These are phyloP conservation scores for Rhynchophorus ferrugineus DNA, from an alignment of 1,140 invertebrate species.

Conservation along the genomic window DNA sequence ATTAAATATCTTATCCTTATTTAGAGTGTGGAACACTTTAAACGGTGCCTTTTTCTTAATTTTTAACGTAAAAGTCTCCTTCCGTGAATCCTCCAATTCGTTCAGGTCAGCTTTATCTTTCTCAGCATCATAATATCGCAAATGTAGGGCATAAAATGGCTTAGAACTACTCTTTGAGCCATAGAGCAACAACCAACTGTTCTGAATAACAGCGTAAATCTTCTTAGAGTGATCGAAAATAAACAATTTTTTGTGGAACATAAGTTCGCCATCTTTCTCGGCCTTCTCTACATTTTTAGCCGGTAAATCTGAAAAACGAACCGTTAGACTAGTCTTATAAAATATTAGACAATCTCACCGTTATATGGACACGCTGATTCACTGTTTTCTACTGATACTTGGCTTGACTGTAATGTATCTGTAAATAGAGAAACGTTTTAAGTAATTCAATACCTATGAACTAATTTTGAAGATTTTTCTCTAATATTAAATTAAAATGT, in stretches of 20 bases:
- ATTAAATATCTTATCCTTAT: too few species aligned
- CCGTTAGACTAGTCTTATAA: constrained; percentile 2
- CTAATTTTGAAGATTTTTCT: too few species aligned
- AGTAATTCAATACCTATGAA: too few species aligned
- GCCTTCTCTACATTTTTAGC: constrained; percentile 15
- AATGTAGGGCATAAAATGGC: constrained; percentile 22
- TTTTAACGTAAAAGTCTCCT: too few species aligned
- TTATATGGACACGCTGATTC: too few species aligned
- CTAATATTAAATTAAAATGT: too few species aligned
- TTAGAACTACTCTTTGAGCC: constrained; percentile 19
- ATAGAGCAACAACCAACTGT: constrained; percentile 25
- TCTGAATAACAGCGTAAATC: constrained; percentile 18
- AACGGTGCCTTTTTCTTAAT: too few species aligned
- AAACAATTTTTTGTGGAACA: constrained; percentile 21
- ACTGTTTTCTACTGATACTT: too few species aligned
- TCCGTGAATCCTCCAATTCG: too few species aligned
- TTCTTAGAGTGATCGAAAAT: constrained; percentile 20
- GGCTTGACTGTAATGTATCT: too few species aligned
- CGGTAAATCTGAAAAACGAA: constrained; percentile 18
- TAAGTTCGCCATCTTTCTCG: constrained; percentile 23
- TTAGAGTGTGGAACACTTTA: too few species aligned
- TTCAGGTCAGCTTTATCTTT: constrained; percentile 14
- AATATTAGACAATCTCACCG: background rate
- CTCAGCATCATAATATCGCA: constrained; percentile 20
- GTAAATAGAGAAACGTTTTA: too few species aligned